phyloP scores from a whole-genome alignment of 2,797 vertebrate species.

The Macroramphosus scolopax region DNA sequence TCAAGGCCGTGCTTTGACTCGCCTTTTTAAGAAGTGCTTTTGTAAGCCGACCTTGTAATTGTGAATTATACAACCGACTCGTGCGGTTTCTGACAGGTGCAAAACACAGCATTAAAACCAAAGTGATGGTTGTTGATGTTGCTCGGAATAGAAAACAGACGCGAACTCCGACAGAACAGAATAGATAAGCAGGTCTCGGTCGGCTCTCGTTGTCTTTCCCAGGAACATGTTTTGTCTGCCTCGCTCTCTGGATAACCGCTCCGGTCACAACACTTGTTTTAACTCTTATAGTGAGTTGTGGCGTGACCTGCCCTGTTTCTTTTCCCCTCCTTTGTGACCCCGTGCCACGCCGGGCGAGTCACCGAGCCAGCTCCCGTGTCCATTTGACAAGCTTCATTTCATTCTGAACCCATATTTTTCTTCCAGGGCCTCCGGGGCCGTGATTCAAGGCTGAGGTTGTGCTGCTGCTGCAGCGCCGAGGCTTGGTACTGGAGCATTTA shows the following conservation, averaged over 20 bases:
- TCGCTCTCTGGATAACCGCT: slow-evolving; percentile 54
- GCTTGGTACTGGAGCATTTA: slow-evolving; percentile 72
- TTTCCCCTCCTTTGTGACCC: slow-evolving; percentile 55
- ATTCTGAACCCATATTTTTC: slow-evolving; percentile 72
- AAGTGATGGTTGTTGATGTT: slow-evolving; percentile 69
- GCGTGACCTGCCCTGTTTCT: slow-evolving; percentile 49
- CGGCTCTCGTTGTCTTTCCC: slow-evolving; percentile 44
- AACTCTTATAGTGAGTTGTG: slow-evolving; percentile 57
- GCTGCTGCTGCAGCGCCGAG: slow-evolving; percentile 54
- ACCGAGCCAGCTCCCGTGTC: slow-evolving; percentile 66
- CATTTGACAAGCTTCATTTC: slow-evolving; percentile 76
- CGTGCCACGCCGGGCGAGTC: slow-evolving; percentile 57
- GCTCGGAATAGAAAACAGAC: slow-evolving; percentile 51
- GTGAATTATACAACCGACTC: slow-evolving; percentile 69
- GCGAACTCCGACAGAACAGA: slow-evolving; percentile 35
- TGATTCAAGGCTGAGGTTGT: slow-evolving; percentile 70
- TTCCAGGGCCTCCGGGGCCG: slow-evolving; percentile 59
- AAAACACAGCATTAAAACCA: slow-evolving; percentile 63
- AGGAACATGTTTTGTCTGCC: slow-evolving; percentile 57
- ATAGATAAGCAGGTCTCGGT: slow-evolving; percentile 44
- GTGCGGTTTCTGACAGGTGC: slow-evolving; percentile 72
- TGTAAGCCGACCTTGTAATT: slow-evolving; percentile 75
- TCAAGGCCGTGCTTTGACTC: slow-evolving; percentile 66
- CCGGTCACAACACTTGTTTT: slow-evolving; percentile 62
- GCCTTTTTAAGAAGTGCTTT: slow-evolving; percentile 73